Evolutionary conservation across 1,140 invertebrate genomes (phyloP), one percentile per base, ranked within the genome.

Genomic region (Platyura marginata): DNA sequence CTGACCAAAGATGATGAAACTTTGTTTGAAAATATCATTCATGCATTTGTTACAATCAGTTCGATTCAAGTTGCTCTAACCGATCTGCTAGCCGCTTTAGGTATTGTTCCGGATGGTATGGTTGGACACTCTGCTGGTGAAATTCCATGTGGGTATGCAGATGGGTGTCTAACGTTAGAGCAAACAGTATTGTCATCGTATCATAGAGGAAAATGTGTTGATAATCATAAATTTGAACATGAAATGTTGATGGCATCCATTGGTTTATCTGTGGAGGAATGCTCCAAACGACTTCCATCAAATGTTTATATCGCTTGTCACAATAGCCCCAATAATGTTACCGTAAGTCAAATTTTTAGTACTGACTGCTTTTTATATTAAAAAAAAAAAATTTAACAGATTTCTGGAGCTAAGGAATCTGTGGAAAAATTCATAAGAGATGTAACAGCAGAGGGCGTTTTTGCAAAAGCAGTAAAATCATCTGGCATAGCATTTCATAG

Each of bases 101-200:
- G 78, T 42, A 70, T 98, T 11, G 64, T 74, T 38, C 87, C 91
- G 8, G 90, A 97, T 62, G 90, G 90, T 39, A 91, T 98, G 50
- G 65, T 98, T 33, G 94, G 94, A 2, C 93, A 98, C 59, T 97
- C 92, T 0, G 90, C 90, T 10, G 90, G 90, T 18, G 90, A 95
- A 67, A 64, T 94, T 39, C 72, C 87, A 3, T 98, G 93, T 65
- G 93, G 89, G 4, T 98, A 98, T 65, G 92, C 92, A 32, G 94
- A 98, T 67, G 91, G 88, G 5, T 81, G 81, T 19, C 78, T 97
- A 46, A 94, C 88, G 6, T 75, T 77, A 1, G 90, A 96, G 57
- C 89, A 98, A 64, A 84, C 89, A 0, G 76, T 97, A 21, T 59
- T 94, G 41, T 79, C 89, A 40, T 91, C 92, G 21, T 97, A 89